phyloP scores from a whole-genome alignment of 2,888 invertebrate species.

The Coenonympha glycerion region DNA sequence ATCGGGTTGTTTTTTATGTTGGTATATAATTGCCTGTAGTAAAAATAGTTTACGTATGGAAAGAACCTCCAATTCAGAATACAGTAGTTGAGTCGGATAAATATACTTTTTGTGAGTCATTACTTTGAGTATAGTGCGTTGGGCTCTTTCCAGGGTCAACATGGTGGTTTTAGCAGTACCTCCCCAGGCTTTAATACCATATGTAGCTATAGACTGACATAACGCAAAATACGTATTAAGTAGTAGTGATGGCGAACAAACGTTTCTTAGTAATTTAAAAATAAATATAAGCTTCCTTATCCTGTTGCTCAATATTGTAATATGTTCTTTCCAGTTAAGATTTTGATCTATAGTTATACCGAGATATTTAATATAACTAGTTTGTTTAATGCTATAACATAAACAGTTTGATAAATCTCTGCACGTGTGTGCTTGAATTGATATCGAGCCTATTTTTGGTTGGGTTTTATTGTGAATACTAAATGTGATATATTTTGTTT shows the following conservation, averaged over 20 bases:
- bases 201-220: background rate
- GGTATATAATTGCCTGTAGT: no score
- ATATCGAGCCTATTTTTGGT: background rate
- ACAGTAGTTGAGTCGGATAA: no score
- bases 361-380: background rate
- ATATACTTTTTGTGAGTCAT: background rate
- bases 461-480: no score
- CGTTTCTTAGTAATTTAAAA: background rate
- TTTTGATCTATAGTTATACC: background rate
- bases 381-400: background rate
- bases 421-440: background rate
- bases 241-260: background rate
- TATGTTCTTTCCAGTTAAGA: background rate
- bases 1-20: no score
- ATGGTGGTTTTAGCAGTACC: background rate
- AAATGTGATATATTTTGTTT: background rate
- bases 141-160: background rate
- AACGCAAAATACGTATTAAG: background rate
- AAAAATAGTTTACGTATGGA: no score
- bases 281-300: background rate
- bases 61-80: no score
- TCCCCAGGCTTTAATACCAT: background rate
- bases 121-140: background rate
- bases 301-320: background rate
- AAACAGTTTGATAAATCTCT: background rate